These are phyloP conservation scores for Palloptera scutellata DNA, from an alignment of 2,888 invertebrate genomes.

Conservation along the genomic window DNA sequence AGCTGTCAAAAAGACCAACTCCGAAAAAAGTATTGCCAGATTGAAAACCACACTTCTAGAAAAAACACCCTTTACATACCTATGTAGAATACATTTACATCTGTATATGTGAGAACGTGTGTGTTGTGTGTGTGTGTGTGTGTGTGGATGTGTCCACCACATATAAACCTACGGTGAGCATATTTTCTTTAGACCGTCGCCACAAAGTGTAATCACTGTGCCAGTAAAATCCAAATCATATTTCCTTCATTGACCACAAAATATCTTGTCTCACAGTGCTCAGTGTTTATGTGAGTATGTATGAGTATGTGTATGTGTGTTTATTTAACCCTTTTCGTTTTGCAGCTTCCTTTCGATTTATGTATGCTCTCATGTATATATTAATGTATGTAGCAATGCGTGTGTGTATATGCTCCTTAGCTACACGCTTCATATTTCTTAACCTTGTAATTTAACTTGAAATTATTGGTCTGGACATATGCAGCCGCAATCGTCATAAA, in stretches of 20 bases:
- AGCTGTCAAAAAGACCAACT: no score
- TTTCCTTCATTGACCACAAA: constrained; percentile 61
- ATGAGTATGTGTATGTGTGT: constrained; percentile 13
- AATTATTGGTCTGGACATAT: constrained; percentile 62
- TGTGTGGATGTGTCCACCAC: constrained; percentile 3
- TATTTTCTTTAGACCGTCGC: constrained; percentile 22
- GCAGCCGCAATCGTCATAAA: constrained; percentile 48
- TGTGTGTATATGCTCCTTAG: constrained; percentile 21
- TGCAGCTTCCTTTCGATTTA: constrained; percentile 28
- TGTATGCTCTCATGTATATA: constrained; percentile 10
- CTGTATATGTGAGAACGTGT: no score
- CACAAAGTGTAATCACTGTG: constrained; percentile 52
- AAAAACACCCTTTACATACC: no score
- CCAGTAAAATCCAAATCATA: constrained; percentile 55
- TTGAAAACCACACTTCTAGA: no score
- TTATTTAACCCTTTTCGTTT: constrained; percentile 4
- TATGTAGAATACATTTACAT: no score
- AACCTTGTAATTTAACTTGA: constrained; percentile 54
- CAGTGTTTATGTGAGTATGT: constrained; percentile 27
- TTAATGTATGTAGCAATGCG: no score
- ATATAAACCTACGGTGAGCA: constrained; percentile 31
- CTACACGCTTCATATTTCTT: constrained; percentile 42
- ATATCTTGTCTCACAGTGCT: constrained; percentile 37
- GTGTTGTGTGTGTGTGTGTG: not conserved
- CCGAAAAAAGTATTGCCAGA: no score